Evolutionary conservation across 2,888 invertebrate genomes (phyloP), one percentile per base, ranked within the genome.

Genomic region (Geophilus truncorum): DNA sequence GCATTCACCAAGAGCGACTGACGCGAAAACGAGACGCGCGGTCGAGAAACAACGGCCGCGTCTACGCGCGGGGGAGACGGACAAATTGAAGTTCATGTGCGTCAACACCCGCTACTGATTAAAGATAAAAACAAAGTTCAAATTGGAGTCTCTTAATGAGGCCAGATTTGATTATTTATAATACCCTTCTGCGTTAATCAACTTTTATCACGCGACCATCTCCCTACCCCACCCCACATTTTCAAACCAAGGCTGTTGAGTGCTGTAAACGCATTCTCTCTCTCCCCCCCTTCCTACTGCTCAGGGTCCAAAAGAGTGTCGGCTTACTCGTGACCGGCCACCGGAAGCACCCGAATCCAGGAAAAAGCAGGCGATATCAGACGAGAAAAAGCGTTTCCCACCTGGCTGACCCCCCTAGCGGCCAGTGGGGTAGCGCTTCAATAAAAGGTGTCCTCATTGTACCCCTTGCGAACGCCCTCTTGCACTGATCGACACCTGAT

Each of bases 131-230:
- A 62, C 62, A 62, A 62, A 36, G 51, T 79, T 79, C 62, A 51
- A 79, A 45, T 57, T 62, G 51, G 57, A 30, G 28, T 57, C 30
- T 79, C 57, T 79, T 79, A 79, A 79, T 79, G 79, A 79, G 79
- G 62, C 79, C 62, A 51, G 79, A 79, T 79, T 79, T 51, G 79
- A 79, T 79, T 79, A 79, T 51, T 79, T 79, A 57, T 62, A 79
- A 79, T 40, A 51, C 79, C 79, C 79, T 79, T 40, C 36, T 45
- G 36, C 57, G 32, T 62, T 79, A 79, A 57, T 79, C 34, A 51
- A 62, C 51, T 51, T 57, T 34, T 36, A 36, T 77, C 77, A 62
- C 62, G 62, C 62, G 62, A 62, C 62, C 62, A 62, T 62, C 62
- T 62, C 62, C 62, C 62, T 25, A 62, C 62, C 62, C 62, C 62